Evolutionary conservation across 2,113 vertebrate species (phyloP).

Genomic region (Arvicanthis niloticus): DNA sequence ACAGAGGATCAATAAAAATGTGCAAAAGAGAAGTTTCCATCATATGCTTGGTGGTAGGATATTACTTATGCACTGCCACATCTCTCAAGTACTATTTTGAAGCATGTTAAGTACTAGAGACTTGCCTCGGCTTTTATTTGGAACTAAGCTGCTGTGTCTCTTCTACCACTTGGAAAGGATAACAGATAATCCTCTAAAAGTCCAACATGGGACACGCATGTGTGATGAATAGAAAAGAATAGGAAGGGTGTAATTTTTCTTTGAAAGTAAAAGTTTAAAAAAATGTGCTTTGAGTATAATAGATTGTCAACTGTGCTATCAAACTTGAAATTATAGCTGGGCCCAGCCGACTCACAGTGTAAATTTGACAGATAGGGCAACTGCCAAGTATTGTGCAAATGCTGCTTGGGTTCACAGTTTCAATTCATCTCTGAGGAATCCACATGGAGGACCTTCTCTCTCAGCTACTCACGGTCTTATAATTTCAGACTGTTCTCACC

Average conservation of each 20-base stretch:
- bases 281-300: conserved; percentile 65
- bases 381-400: background rate
- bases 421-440: conserved; percentile 56
- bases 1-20: background rate
- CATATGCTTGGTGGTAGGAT: background rate
- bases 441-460: background rate
- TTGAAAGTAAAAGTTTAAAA: conserved; percentile 62
- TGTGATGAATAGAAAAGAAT: conserved; percentile 30
- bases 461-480: background rate
- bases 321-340: conserved; percentile 60
- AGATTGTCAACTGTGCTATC: conserved; percentile 63
- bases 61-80: background rate
- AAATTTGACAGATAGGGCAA: conserved; percentile 69
- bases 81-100: background rate
- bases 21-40: background rate
- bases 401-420: conserved; percentile 3
- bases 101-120: background rate
- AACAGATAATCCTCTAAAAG: background rate
- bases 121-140: background rate
- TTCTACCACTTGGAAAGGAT: background rate
- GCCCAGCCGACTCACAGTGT: conserved; percentile 27
- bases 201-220: background rate
- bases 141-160: background rate
- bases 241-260: conserved; percentile 56
- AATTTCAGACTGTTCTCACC: conserved; percentile 77